These are phyloP conservation scores for Trachymyrmex cornetzi DNA, from an alignment of 1,140 invertebrate species.

Conservation along the genomic window DNA sequence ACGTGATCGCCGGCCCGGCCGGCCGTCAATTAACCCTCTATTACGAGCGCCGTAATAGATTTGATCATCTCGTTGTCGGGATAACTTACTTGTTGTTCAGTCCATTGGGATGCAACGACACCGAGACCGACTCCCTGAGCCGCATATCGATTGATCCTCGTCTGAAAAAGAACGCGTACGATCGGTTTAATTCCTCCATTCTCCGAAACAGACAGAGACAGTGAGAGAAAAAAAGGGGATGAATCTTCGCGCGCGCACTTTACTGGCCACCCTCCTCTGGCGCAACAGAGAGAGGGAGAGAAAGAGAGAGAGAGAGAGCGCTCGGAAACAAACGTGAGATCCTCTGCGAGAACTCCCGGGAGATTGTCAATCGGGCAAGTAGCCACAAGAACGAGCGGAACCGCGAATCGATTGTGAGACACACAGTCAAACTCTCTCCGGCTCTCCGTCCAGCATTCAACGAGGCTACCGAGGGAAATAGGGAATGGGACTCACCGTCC, in stretches of 20 bases:
- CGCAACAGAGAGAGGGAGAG: background rate
- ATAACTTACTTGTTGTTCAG: slow-evolving; percentile 85
- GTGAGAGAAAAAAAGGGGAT: background rate
- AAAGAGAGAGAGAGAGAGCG: background rate
- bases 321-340: slow-evolving; percentile 22
- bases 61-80: background rate
- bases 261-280: background rate
- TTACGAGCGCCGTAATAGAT: background rate
- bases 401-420: slow-evolving; percentile 46
- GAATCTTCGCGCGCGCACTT: slow-evolving; percentile 17
- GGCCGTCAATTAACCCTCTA: slow-evolving; percentile 3
- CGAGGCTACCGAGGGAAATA: slow-evolving; percentile 55
- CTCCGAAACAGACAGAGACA: background rate
- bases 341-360: background rate
- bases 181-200: slow-evolving; percentile 10
- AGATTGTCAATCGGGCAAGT: background rate
- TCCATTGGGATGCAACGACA: slow-evolving; percentile 78
- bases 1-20: slow-evolving; percentile 8
- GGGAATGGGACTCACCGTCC: slow-evolving; percentile 78
- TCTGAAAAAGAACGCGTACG: slow-evolving; percentile 76
- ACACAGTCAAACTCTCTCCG: slow-evolving; percentile 1
- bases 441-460: slow-evolving; percentile 10
- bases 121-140: slow-evolving; percentile 82
- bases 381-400: no score
- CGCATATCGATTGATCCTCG: slow-evolving; percentile 82